Evolutionary conservation across 1,140 invertebrate genomes (phyloP), one percentile per base, ranked within the genome.

Genomic region (Hylaeus volcanicus): DNA sequence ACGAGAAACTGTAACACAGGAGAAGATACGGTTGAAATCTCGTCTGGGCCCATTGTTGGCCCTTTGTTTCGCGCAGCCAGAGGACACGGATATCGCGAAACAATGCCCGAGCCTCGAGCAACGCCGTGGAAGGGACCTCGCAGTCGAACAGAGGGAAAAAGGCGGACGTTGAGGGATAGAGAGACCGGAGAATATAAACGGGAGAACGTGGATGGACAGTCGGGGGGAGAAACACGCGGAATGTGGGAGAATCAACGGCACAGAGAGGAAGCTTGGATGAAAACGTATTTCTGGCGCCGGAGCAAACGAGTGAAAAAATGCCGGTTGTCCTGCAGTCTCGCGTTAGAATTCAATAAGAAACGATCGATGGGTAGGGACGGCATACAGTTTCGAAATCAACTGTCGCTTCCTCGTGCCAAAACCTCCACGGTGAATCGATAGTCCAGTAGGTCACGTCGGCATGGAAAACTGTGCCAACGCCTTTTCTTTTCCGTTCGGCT

Each of bases 31-130:
- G 78, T 68, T 61, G 78, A 80, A 64, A 80, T 80, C 78, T 80
- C 48, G 78, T 80, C 78, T 74, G 78, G 78, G 72, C 63, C 79
- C 77, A 87, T 86, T 86, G 84, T 87, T 81, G 74, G 79, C 53
- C 78, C 84, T 89, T 90, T 90, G 89, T 90, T 89, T 84, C 81
- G 80, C 83, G 66, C 63, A 85, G 72, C 75, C 79, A 86, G 84
- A 83, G 82, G 83, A 90, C 83, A 81, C 72, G 86, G 83, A 90
- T 90, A 90, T 89, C 88, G 79, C 82, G 83, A 89, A 89, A 91
- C 90, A 91, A 91, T 90, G 83, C 88, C 64, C 81, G 82, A 86
- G 89, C 87, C 90, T 89, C 88, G 87, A 89, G 88, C 88, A 85
- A 89, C 82, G 69, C 76, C 81, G 76, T 86, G 77, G 82, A 86